Evolutionary conservation across 2,797 vertebrate genomes (phyloP), one percentile per base, ranked within the genome.

Genomic region (Sciaenops ocellatus): DNA sequence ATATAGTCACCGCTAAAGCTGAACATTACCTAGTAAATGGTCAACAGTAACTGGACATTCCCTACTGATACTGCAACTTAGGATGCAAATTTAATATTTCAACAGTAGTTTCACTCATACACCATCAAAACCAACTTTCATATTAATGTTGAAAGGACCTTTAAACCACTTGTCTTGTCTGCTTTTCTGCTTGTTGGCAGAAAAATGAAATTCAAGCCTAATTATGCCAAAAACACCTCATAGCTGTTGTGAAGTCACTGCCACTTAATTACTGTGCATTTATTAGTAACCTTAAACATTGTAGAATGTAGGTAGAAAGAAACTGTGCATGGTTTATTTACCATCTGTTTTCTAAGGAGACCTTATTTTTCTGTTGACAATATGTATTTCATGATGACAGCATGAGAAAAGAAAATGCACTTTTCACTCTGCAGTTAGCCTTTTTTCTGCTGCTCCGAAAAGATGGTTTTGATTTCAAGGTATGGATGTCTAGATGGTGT

Each of bases 361-460:
- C 30, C 28, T 26, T 12, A 16, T 26, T 17, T 69, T 56, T 51
- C n/a, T 48, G 30, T 26, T 46, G 60, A 72, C 46, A 26, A 61
- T 67, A 69, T 66, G 13, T 67, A 71, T 84, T 10, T 57, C 17
- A 79, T 76, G 56, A 63, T 47, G 42, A 17, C 28, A 51, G 16
- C 17, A 57, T 9, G 20, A 22, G n/a, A 22, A 51, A 12, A 22
- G 3, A 22, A 51, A 51, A 22, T 22, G 20, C 20, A 50, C 10
- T 51, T 51, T 51, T 51, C 50, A 51, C 22, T 51, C 50, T 9
- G 56, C n/a, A 41, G 18, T n/a, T 28, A 18, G 26, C n/a, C 57
- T 51, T 38, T 41, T 18, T 16, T 76, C 69, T 61, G 60, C 54
- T 56, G 59, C 69, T 74, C 65, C 57, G 26, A 56, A 51, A 70